Base-by-base conservation (phyloP, 2,113 vertebrate species). In the Halichoeres trimaculatus region DNA sequence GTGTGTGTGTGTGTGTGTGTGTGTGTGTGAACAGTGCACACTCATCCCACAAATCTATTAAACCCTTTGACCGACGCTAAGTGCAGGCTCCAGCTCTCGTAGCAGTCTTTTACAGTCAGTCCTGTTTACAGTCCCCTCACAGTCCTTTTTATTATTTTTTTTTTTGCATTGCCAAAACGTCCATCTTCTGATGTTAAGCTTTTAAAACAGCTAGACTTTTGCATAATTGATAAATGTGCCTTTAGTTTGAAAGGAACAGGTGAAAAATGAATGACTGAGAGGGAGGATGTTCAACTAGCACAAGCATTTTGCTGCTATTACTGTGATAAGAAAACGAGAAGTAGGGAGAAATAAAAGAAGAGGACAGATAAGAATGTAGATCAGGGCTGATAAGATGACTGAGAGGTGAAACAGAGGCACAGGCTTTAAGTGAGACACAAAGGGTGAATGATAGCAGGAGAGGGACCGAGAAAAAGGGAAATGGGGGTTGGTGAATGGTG, bases 81-180 rank as follows among this genome's bases (percentile, higher is more conserved):
- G 88, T 91, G 91, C 90, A 88, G 57, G 84, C 60, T 78, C 83
- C 83, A 87, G 90, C 80, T 83, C 74, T 89, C 87, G 88, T 83
- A 83, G 85, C 71, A 66, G 55, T 35, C 38, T 88, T 81, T 93
- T 83, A 81, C 48, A 64, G 79, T 68, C 81, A 84, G 80, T 86
- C 87, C 76, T 87, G 76, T 72, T 83, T 56, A 60, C 61, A 70
- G 75, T 61, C 57, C 71, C 36, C 48, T 70, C 69, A 41, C 11
- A 72, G 81, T 80, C 59, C 65, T 75, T 52, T 69, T 38, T 22
- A 71, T 74, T 8, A 70, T 76, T 64, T 57, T 56, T 40, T 51
- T 17, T 56, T 40, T 51, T 17, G 6, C 30, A 4, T 12, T 54
- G 40, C 38, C 67, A 66, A 85, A 52, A 68, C 35, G 13, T 63